Evolutionary conservation across 2,797 vertebrate species (phyloP).

Genomic region (Nothura maculosa): DNA sequence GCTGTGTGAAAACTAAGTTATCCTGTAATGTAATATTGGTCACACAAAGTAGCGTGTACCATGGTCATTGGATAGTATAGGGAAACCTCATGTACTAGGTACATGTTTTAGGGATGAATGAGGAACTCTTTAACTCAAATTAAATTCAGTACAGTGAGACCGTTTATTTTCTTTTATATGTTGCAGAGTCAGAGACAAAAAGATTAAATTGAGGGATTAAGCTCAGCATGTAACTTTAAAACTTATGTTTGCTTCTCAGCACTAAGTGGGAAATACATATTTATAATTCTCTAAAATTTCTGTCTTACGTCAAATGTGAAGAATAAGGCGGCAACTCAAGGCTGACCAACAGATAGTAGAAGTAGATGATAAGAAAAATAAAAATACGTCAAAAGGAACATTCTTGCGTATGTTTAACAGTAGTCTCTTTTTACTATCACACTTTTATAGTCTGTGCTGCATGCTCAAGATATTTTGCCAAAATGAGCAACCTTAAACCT

Average conservation of each 20-base stretch:
- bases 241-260: neutral
- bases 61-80: neutral
- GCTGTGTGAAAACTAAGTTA: neutral
- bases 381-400: neutral
- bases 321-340: neutral
- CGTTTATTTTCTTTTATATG: neutral
- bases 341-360: neutral
- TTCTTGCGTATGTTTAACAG: neutral
- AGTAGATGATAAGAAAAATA: neutral
- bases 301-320: neutral
- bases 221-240: neutral
- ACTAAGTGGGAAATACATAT: neutral
- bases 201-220: neutral
- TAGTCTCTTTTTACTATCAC: neutral
- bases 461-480: neutral
- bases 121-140: neutral
- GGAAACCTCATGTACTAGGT: neutral
- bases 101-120: neutral
- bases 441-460: neutral
- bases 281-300: neutral
- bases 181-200: neutral
- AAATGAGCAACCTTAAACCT: conserved; percentile 10
- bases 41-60: neutral
- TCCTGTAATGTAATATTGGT: neutral
- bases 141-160: neutral